These are phyloP conservation scores for Rhinoderma darwinii DNA, from an alignment of 2,113 vertebrate genomes.

Conservation along the genomic window DNA sequence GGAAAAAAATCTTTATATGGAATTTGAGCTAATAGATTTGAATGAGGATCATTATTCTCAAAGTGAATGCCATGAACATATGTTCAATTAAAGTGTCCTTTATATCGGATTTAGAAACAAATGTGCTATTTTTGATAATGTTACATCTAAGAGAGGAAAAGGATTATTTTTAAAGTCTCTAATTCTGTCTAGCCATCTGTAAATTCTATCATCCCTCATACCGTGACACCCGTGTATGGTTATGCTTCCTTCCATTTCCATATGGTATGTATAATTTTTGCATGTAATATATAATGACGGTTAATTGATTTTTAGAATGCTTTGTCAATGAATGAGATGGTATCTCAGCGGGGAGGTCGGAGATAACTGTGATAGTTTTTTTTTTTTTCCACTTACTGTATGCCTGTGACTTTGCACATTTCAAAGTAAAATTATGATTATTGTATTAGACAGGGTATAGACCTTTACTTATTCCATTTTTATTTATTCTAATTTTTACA, in stretches of 20 bases:
- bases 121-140: slow-evolving; percentile 46
- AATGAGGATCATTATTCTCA: slow-evolving; percentile 44
- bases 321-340: background rate
- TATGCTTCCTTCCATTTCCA: slow-evolving; percentile 9
- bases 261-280: slow-evolving; percentile 14
- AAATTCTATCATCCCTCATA: slow-evolving; percentile 27
- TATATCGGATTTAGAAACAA: slow-evolving; percentile 42
- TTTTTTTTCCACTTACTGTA: background rate
- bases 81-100: slow-evolving; percentile 50
- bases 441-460: too few species aligned
- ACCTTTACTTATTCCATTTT: too few species aligned
- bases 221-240: background rate
- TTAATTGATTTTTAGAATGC: slow-evolving; percentile 36
- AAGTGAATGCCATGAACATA: slow-evolving; percentile 46
- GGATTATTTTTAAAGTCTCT: background rate
- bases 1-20: slow-evolving; percentile 41
- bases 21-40: slow-evolving; percentile 37
- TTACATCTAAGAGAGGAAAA: slow-evolving; percentile 22
- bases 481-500: too few species aligned
- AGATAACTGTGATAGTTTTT: background rate
- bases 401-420: background rate
- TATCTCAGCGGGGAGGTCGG: background rate
- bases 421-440: background rate
- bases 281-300: slow-evolving; percentile 31
- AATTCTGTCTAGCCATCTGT: slow-evolving; percentile 55